These are phyloP conservation scores for Hepsetus odoe DNA, from an alignment of 2,113 vertebrate genomes.

Conservation along the genomic window DNA sequence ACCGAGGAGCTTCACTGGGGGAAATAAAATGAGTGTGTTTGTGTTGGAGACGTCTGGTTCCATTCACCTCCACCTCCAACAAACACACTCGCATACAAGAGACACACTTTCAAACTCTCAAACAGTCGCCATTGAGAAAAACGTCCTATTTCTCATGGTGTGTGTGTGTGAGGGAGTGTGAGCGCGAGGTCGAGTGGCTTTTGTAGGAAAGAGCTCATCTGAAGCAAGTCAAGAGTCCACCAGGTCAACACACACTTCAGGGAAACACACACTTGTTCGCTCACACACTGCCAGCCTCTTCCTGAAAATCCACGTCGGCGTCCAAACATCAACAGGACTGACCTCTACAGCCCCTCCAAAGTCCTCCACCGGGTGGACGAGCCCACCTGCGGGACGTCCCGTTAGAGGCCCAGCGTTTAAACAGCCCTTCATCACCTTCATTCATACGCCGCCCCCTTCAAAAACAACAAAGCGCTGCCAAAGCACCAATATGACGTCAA, in stretches of 20 bases:
- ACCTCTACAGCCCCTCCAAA: neutral
- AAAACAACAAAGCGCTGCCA: neutral
- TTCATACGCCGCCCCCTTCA: neutral
- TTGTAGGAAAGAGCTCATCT: neutral
- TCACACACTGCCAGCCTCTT: neutral
- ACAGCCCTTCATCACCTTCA: neutral
- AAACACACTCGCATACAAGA: too few relatives aligned
- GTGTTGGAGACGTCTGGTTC: too few relatives aligned
- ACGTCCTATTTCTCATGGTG: too few relatives aligned
- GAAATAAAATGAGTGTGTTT: too few relatives aligned
- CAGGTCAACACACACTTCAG: neutral
- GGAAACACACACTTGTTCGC: neutral
- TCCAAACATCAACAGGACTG: neutral
- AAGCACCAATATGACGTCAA: neutral
- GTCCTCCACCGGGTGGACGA: neutral
- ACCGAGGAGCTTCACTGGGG: too few relatives aligned
- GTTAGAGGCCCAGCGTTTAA: neutral
- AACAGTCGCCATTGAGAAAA: too few relatives aligned
- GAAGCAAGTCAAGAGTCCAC: neutral
- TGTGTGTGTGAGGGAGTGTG: neutral
- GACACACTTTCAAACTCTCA: too few relatives aligned
- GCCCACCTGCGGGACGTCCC: neutral
- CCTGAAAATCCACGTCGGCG: too few relatives aligned
- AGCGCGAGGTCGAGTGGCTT: slow-evolving; percentile 10
- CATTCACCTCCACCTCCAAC: too few relatives aligned